Evolutionary conservation across 2,797 vertebrate genomes (phyloP).

Genomic region (Erithacus rubecula): DNA sequence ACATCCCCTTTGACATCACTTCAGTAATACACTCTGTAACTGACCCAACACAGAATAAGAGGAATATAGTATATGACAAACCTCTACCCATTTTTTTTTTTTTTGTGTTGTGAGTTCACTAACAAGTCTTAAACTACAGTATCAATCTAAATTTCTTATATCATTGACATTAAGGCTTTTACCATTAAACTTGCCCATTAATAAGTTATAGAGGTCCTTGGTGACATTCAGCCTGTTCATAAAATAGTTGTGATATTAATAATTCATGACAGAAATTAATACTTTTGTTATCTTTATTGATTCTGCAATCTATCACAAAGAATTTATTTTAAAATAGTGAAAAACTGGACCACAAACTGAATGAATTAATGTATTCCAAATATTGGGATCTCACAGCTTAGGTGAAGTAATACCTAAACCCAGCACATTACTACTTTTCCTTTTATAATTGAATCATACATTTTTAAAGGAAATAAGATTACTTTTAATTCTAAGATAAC

Average conservation of each 20-base stretch:
- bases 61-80: not conserved
- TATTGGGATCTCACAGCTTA: not conserved
- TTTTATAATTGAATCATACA: not conserved
- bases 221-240: not conserved
- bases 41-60: not conserved
- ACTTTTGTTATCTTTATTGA: not conserved
- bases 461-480: not conserved
- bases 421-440: not conserved
- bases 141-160: not conserved
- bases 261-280: not conserved
- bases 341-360: not conserved
- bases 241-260: not conserved
- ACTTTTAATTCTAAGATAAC: not conserved
- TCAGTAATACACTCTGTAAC: not conserved
- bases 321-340: not conserved
- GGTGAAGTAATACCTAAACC: not conserved
- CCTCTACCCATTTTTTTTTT: not conserved
- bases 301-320: not conserved
- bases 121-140: not conserved
- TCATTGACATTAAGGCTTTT: not conserved
- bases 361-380: not conserved
- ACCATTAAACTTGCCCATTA: not conserved
- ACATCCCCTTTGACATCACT: not conserved
- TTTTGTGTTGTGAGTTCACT: not conserved
- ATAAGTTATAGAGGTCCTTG: not conserved